phyloP scores from a whole-genome alignment of 1,140 invertebrate species.

The Sycophaga agraensis region DNA sequence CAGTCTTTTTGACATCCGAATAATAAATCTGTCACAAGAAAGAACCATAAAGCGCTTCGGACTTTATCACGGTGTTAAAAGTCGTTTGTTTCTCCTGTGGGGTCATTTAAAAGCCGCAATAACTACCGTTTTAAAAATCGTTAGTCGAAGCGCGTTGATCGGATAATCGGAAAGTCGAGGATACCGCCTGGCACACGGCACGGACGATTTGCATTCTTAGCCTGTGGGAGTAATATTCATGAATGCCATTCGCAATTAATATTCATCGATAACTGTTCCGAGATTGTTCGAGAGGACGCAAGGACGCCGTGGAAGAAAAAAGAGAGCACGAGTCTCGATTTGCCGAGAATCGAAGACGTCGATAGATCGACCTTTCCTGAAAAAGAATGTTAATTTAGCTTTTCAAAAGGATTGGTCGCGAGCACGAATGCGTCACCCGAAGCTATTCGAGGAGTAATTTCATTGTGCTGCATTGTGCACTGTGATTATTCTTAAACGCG shows the following conservation, averaged over 20 bases:
- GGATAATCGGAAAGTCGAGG: constrained; percentile 22
- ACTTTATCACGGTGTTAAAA: background rate
- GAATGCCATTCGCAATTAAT: constrained; percentile 26
- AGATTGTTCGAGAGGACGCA: background rate
- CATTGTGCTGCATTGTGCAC: too few species aligned
- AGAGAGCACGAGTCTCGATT: background rate
- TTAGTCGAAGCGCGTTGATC: constrained; percentile 12
- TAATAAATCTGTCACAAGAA: background rate
- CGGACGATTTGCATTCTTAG: constrained; percentile 12
- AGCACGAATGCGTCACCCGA: too few species aligned
- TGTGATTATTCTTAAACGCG: too few species aligned
- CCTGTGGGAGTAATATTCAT: constrained; percentile 20
- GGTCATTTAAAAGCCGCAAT: background rate
- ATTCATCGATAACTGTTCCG: constrained; percentile 29
- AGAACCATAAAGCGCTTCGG: too few species aligned
- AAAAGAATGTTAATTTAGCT: too few species aligned
- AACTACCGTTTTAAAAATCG: constrained; percentile 10
- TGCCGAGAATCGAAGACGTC: too few species aligned
- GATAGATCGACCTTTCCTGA: too few species aligned
- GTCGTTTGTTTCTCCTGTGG: background rate
- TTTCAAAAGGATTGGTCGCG: too few species aligned
- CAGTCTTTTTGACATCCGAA: background rate
- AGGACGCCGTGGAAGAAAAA: background rate
- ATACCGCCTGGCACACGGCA: background rate
- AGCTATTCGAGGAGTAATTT: too few species aligned